Evolutionary conservation across 2,797 vertebrate species (phyloP).

Genomic region (Psittacula echo): DNA sequence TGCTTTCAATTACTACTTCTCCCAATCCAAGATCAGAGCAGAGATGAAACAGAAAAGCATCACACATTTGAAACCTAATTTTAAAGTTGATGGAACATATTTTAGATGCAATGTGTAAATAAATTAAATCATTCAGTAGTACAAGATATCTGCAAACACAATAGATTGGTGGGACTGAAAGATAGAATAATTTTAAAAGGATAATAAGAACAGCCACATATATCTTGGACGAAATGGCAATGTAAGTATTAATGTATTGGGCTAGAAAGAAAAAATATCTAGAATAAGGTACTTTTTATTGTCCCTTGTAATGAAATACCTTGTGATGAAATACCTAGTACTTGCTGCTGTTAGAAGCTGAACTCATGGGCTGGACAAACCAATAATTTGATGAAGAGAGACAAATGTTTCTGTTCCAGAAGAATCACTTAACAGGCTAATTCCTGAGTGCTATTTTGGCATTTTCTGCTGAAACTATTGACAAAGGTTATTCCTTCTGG

Average conservation of each 20-base stretch:
- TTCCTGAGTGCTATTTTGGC: background rate
- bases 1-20: background rate
- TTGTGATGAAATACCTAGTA: background rate
- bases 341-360: background rate
- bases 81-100: background rate
- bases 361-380: background rate
- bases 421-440: background rate
- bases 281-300: background rate
- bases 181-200: background rate
- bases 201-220: background rate
- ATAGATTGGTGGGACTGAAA: background rate
- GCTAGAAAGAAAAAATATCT: background rate
- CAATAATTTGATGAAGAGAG: background rate
- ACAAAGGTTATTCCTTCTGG: background rate
- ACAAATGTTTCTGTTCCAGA: constrained; percentile 1
- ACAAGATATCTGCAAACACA: background rate
- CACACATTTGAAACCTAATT: background rate
- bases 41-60: background rate
- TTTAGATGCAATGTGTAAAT: background rate
- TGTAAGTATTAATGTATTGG: background rate
- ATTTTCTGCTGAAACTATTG: background rate
- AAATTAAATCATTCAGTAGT: background rate
- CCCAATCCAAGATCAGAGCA: background rate
- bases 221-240: background rate
- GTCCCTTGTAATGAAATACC: background rate